phyloP scores from a whole-genome alignment of 2,797 vertebrate species.

The Pogoniulus pusillus region DNA sequence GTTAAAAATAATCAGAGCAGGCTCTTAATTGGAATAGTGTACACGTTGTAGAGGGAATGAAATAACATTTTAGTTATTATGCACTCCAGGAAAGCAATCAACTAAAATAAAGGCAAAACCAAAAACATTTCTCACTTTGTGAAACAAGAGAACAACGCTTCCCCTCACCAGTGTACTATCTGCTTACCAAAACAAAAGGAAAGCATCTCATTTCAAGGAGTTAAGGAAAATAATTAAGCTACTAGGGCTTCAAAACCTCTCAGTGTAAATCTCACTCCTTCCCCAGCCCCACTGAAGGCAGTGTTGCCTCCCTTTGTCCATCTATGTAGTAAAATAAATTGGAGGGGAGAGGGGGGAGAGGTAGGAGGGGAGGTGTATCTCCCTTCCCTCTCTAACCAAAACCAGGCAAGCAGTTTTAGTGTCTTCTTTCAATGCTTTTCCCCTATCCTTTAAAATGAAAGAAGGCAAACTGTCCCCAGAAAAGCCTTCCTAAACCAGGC shows the following conservation, averaged over 20 bases:
- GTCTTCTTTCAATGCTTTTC: not conserved
- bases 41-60: not conserved
- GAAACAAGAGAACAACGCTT: conserved; percentile 5
- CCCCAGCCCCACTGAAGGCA: not conserved
- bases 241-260: not conserved
- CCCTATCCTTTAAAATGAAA: not conserved
- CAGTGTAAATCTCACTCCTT: not conserved
- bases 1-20: conserved; percentile 28
- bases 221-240: not conserved
- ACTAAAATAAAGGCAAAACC: conserved; percentile 1
- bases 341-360: rapidly evolving
- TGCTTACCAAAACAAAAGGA: conserved; percentile 25
- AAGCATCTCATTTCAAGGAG: conserved; percentile 6
- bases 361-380: rapidly evolving
- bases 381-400: not conserved
- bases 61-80: conserved; percentile 23
- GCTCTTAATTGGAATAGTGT: conserved; percentile 12
- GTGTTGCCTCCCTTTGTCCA: not conserved
- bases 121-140: not conserved
- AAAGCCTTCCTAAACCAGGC: not conserved
- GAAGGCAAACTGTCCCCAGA: not conserved
- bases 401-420: not conserved
- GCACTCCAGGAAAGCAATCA: conserved; percentile 21
- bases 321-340: not conserved
- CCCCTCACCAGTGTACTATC: not conserved